Base-by-base conservation (phyloP, 2,113 vertebrate genomes). In the Tylochromis polylepis region DNA sequence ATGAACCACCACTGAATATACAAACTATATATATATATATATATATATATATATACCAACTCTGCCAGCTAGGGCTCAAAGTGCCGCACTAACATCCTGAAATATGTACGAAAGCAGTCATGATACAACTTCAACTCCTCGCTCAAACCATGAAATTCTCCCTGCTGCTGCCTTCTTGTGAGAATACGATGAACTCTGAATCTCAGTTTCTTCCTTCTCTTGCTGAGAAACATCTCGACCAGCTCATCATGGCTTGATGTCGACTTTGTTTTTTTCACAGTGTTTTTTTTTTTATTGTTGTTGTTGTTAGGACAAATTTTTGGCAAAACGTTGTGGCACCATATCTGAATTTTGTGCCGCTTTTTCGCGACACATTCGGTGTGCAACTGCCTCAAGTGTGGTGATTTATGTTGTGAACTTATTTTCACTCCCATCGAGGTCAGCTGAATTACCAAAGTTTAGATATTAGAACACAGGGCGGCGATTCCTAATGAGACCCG, bases 281-380 rank as follows among this genome's bases (percentile, higher is more conserved):
- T 62, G 29, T 0, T 0, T 12, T 5, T 8, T 60, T 4, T 20
- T 62, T 8, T n/a, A n/a, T n/a, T n/a, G n/a, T n/a, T n/a, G n/a
- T n/a, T n/a, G n/a, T n/a, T n/a, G 0, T 65, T 36, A 4, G 10
- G 31, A 62, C 10, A n/a, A 3, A 4, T 62, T 62, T 62, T 62
- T 36, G 31, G 18, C 31, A 62, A 62, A n/a, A n/a, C n/a, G n/a
- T n/a, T n/a, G n/a, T n/a, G n/a, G n/a, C n/a, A n/a, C n/a, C n/a
- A n/a, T n/a, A n/a, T n/a, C n/a, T n/a, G n/a, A n/a, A 29, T 29
- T 29, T 29, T 29, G 29, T 29, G 29, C 29, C 29, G 29, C 29
- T 29, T 29, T 29, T 29, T 29, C 29, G 29, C 3, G 5, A 29
- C 29, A 29, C 3, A 5, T 29, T 29, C 29, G 29, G 29, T 4